Conservation (phyloP, 2,888 invertebrate species). For the Seladonia tumulorum region DNA sequence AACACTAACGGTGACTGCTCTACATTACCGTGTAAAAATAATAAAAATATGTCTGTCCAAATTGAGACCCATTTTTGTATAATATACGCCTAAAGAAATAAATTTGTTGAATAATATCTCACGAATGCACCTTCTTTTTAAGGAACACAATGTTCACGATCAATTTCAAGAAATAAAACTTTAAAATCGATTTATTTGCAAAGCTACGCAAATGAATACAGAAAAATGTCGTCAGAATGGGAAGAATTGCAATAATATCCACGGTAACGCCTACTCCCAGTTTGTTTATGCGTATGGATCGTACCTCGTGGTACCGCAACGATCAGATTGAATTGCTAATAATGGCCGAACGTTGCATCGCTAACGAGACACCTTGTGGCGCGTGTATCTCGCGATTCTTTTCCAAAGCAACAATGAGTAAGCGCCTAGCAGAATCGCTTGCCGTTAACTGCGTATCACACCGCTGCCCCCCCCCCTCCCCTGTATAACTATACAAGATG, state of each 20-base stretch:
- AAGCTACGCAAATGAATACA: too few species aligned
- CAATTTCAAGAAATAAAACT: too few species aligned
- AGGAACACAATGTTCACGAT: too few species aligned
- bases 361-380: constrained; percentile 10
- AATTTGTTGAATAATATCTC: too few species aligned
- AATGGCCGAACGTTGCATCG: neutral
- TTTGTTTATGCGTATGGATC: neutral
- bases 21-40: too few species aligned
- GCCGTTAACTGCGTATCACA: constrained; percentile 65
- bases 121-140: too few species aligned
- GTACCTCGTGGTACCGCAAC: neutral
- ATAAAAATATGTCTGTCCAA: too few species aligned
- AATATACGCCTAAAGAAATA: too few species aligned
- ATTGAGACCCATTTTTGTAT: too few species aligned
- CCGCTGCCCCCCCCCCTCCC: constrained; percentile 8
- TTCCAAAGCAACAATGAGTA: constrained; percentile 48
- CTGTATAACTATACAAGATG: constrained; percentile 51
- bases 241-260: neutral
- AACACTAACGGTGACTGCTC: too few species aligned
- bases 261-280: neutral
- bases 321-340: neutral
- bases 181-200: too few species aligned
- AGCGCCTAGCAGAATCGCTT: constrained; percentile 55
- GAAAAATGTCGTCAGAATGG: too few species aligned
- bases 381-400: neutral